Evolutionary conservation across 2,888 invertebrate species (phyloP), one percentile per base, ranked within the genome.

Genomic region (Graphium colonna): DNA sequence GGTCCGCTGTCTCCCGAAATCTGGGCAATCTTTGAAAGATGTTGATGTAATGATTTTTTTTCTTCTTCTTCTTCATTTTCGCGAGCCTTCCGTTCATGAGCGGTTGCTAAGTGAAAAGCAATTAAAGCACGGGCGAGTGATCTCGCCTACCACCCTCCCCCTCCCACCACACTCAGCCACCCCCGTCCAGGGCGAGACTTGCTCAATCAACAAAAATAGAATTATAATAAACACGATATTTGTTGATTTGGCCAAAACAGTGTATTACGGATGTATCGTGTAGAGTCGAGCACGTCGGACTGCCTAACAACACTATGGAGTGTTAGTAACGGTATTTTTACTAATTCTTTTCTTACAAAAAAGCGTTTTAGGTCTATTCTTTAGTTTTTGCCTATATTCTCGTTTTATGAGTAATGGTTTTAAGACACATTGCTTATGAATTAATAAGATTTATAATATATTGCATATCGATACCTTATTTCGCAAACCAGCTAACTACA

Each of bases 81-180:
- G 73, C 82, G 75, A 80, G 70, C 75, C 73, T 79, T 82, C 77
- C 85, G 84, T 86, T 88, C 85, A 87, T 86, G 84, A 88, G 82
- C 86, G 85, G 87, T 88, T 88, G 89, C 87, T 89, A 88, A 88
- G 89, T 88, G 86, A 87, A 88, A 88, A 88, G 87, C 89, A 89
- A 88, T 89, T 89, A 89, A 88, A 88, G 82, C 87, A 90, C 82
- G 90, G 90, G 79, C 87, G 90, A 90, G 85, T 88, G 90, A 90
- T 90, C 90, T 77, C 79, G 77, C 64, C 78, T 73, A 73, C 59
- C 75, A 75, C 59, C 65, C 65, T 65, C 66, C 59, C 61, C 58
- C 60, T 66, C 61, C 60, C 58, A 59, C 60, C 64, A 53, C 61
- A 61, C 62, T 64, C 10, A 62, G 61, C 58, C 62, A 70, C 72